A percentile compares a stretch with the other conserved stretches of the same genome.
Evolutionary conservation across 1,140 invertebrate genomes (phyloP).

Genomic region (Penaeus indicus): DNA sequence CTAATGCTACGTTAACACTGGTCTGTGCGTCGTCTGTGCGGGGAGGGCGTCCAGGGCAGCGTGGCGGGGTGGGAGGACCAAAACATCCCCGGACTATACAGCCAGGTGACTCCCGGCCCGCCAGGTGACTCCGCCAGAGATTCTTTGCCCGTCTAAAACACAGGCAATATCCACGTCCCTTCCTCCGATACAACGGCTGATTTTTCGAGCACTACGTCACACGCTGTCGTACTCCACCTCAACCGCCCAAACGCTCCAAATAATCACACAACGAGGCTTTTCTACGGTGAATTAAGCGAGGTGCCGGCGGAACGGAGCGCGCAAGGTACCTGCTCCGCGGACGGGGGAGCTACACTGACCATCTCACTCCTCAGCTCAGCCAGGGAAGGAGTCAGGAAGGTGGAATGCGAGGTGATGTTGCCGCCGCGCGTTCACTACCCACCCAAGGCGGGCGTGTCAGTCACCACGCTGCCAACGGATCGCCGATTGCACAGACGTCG

Average conservation of each 20-base stretch:
- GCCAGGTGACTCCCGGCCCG: too few species aligned
- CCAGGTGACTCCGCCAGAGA: slow-evolving; percentile 25
- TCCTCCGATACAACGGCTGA: too few species aligned
- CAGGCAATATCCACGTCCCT: not conserved
- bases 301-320: not conserved
- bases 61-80: slow-evolving; percentile 11
- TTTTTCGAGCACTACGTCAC: too few species aligned
- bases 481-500: too few species aligned
- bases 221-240: too few species aligned
- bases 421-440: slow-evolving; percentile 30
- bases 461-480: too few species aligned
- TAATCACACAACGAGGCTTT: too few species aligned
- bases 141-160: not conserved
- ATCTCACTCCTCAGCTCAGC: slow-evolving; percentile 16
- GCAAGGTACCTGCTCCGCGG: slow-evolving; percentile 29
- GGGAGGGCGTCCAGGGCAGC: not conserved
- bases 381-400: slow-evolving; percentile 30
- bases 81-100: slow-evolving; percentile 14
- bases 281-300: slow-evolving; percentile 12
- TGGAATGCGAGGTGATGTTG: slow-evolving; percentile 35
- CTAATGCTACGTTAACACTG: too few species aligned
- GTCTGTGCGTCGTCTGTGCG: not conserved
- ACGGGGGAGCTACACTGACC: slow-evolving; percentile 33
- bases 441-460: not conserved
- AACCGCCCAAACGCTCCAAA: too few species aligned